These are phyloP conservation scores for Drosophila siamana DNA, from an alignment of 2,888 invertebrate species.

Conservation along the genomic window DNA sequence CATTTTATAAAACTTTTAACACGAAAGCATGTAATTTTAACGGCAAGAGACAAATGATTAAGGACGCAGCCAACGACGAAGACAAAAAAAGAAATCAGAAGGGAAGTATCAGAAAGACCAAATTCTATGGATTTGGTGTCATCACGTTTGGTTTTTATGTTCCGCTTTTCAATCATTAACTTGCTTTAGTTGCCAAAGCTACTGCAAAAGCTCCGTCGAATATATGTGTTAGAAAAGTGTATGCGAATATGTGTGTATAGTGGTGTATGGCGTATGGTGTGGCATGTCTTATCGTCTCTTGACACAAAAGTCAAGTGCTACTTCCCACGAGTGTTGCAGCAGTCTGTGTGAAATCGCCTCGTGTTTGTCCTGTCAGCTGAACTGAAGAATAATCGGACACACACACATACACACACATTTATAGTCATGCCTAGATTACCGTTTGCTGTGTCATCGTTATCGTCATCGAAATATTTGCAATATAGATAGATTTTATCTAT, in stretches of 20 bases:
- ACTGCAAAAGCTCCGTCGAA: slow-evolving; percentile 29
- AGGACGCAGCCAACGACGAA: no score
- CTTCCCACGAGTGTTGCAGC: slow-evolving; percentile 68
- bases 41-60: no score
- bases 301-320: slow-evolving; percentile 80
- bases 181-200: background rate
- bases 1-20: no score
- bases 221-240: background rate
- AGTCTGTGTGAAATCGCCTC: slow-evolving; percentile 49
- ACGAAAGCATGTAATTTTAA: no score
- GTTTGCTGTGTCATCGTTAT: slow-evolving; percentile 50
- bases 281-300: slow-evolving; percentile 53
- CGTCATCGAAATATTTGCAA: slow-evolving; percentile 50
- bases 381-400: slow-evolving; percentile 47
- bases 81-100: slow-evolving; percentile 5
- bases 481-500: slow-evolving; percentile 13
- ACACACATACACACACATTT: slow-evolving; percentile 13
- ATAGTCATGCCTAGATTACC: slow-evolving; percentile 1
- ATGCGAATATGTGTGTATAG: background rate
- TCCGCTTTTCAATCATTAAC: background rate
- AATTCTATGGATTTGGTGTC: slow-evolving; percentile 38
- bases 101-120: background rate
- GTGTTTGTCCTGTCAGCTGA: slow-evolving; percentile 33
- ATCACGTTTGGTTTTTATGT: slow-evolving; percentile 46
- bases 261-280: slow-evolving; percentile 1